Evolutionary conservation across 1,140 invertebrate genomes (phyloP), one percentile per base, ranked within the genome.

Genomic region (Colletes latitarsis): DNA sequence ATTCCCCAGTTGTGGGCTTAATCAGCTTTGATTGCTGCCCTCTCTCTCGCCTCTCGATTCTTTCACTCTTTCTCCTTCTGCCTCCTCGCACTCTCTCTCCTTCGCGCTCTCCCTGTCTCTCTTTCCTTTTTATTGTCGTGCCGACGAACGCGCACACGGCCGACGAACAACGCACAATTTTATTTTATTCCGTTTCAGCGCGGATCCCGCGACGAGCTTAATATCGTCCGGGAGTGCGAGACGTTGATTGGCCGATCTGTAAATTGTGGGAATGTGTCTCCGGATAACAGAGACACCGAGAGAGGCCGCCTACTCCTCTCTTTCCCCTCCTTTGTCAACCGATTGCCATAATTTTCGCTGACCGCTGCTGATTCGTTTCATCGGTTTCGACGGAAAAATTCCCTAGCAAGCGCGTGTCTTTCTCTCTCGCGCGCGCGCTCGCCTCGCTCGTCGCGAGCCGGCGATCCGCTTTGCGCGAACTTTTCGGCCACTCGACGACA

Each of bases 1-100:
- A 93, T 93, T 93, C 93, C 92, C 93, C 93, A 93, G 93, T 93
- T 93, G 92, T 92, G 92, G 92, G 93, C 93, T 93, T 93, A 93
- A 93, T 93, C 92, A 93, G 89, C 93, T 93, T 92, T 93, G 93
- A 93, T 93, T 93, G 92, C 93, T 92, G 89, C 87, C 90, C 86
- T 90, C 88, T 90, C 88, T 88, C 89, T 88, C 80, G 85, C 82
- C 74, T 71, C 76, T 76, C 79, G 77, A 88, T 75, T 83, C 73
- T 81, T 66, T 81, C 73, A 83, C 82, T 78, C 66, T 30, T 41
- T 70, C 60, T 49, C 77, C 10, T 70, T 53, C 73, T 68, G 70
- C 77, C 81, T 86, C 73, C 21, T 74, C 77, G 73, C 77, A 58
- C 83, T 86, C 78, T 70, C 80, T 81, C 76, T 88, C 84, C 76